Base-by-base conservation (phyloP, 2,797 vertebrate species). In the Sebastes oblongus region DNA sequence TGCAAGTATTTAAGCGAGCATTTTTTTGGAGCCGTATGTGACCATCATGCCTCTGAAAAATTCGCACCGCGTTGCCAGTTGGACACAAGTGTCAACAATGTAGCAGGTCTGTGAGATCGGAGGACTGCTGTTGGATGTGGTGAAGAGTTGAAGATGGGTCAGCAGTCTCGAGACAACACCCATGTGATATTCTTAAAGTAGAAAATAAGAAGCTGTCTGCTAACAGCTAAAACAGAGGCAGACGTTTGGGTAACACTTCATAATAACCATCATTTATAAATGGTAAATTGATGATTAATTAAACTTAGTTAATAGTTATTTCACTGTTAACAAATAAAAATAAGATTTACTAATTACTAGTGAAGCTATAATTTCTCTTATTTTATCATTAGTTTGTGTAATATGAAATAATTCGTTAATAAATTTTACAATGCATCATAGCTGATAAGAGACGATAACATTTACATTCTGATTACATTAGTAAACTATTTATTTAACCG, bases 21-120 rank as follows among this genome's bases (percentile, higher is more conserved):
- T 54, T 72, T 34, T 22, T 74, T 69, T 54, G 80, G 68, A 67
- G 50, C 65, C 16, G 5, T 16, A 77, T 65, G 82, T 65, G 71
- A 82, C 75, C 66, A 20, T 50, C 16, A 20, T 58, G 66, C 30
- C 78, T 74, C 79, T 85, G 78, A 25, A 83, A 64, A 78, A 85
- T 52, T 91, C 77, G 70, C 88, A 90, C 76, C 36, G 11, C 68
- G 20, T 42, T 78, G 87, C 30, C 42, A 89, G 78, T 75, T 83
- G 77, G 82, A 91, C 77, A 72, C 18, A 62, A 75, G 83, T 89
- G 78, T 82, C 60, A 86, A 88, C 89, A 89, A 87, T 88, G 80
- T 94, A 55, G 84, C 91, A 85, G 70, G 81, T 30, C 68, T 8
- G 77, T 92, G 91, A 59, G 90, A 93, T 61, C 6, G 65, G 29